These are phyloP conservation scores for Scaptomyza polygonia DNA, from an alignment of 2,888 invertebrate species.

Conservation along the genomic window DNA sequence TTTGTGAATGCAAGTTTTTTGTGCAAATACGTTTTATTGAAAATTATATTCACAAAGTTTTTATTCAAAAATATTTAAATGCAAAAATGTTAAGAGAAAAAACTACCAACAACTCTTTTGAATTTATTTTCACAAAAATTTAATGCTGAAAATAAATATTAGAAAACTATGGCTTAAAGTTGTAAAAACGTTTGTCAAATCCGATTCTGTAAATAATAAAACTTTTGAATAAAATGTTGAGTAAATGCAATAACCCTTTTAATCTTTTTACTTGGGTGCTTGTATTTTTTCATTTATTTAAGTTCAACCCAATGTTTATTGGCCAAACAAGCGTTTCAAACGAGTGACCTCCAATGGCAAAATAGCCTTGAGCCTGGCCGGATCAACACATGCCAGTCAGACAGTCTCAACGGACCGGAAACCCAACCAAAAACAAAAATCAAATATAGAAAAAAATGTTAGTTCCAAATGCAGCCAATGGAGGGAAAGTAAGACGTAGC, in stretches of 20 bases:
- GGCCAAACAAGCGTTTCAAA: slow-evolving; percentile 36
- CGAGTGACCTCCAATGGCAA: slow-evolving; percentile 31
- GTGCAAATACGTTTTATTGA: not conserved
- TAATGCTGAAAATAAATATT: too few relatives aligned
- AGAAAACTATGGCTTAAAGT: not conserved
- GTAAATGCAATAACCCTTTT: not conserved
- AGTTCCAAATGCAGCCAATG: slow-evolving; percentile 58
- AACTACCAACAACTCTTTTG: not conserved
- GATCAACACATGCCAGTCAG: slow-evolving; percentile 43
- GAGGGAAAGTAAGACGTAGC: slow-evolving; percentile 37
- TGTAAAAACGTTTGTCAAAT: not conserved
- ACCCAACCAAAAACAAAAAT: slow-evolving; percentile 21
- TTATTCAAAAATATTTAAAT: not conserved
- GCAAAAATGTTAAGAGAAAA: not conserved
- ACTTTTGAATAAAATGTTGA: not conserved
- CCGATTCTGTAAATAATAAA: not conserved
- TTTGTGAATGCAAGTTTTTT: not conserved
- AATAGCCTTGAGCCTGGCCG: slow-evolving; percentile 27
- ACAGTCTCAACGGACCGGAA: slow-evolving; percentile 30
- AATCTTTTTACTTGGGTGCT: not conserved
- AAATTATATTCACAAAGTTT: not conserved
- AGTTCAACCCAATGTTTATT: slow-evolving; percentile 33
- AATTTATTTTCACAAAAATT: too few relatives aligned
- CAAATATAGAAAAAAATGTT: slow-evolving; percentile 12
- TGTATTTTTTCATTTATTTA: slow-evolving; percentile 1